A percentile compares a stretch with the other conserved stretches of the same genome.
phyloP scores from a whole-genome alignment of 2,888 invertebrate genomes.

The Dioctria rufipes region DNA sequence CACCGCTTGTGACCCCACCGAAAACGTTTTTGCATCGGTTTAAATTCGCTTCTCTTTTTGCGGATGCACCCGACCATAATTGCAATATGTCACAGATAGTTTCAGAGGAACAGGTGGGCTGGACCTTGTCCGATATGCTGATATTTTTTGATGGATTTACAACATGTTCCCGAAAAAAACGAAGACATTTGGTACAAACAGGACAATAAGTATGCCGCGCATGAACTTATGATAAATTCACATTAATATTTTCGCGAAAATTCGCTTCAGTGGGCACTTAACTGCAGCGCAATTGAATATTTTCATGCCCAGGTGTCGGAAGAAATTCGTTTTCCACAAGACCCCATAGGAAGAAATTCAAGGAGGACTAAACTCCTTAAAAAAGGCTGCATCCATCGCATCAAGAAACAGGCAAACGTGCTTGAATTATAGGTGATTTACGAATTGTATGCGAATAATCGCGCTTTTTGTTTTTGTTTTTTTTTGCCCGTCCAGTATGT shows the following conservation, averaged over 20 bases:
- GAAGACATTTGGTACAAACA: slow-evolving; percentile 27
- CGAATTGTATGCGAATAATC: slow-evolving; percentile 43
- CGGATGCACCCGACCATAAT: slow-evolving; percentile 44
- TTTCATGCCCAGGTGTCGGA: slow-evolving; percentile 16
- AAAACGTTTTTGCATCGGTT: background rate
- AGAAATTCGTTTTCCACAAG: background rate
- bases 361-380: slow-evolving; percentile 2
- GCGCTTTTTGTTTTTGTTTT: background rate
- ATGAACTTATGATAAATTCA: background rate
- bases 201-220: background rate
- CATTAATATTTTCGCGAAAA: background rate
- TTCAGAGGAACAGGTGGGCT: slow-evolving; percentile 34
- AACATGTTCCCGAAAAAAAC: slow-evolving; percentile 1
- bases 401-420: background rate
- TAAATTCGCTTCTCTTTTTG: slow-evolving; percentile 12
- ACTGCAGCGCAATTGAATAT: background rate
- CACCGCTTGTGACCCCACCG: background rate
- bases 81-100: slow-evolving; percentile 48
- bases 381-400: background rate
- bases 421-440: slow-evolving; percentile 30
- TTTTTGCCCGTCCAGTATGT: slow-evolving; percentile 4
- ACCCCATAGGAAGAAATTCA: background rate
- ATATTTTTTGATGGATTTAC: slow-evolving; percentile 39
- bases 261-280: background rate
- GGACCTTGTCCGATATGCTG: background rate